Conservation (phyloP, 2,888 invertebrate species). For the Pseudeuparius sepicola region DNA sequence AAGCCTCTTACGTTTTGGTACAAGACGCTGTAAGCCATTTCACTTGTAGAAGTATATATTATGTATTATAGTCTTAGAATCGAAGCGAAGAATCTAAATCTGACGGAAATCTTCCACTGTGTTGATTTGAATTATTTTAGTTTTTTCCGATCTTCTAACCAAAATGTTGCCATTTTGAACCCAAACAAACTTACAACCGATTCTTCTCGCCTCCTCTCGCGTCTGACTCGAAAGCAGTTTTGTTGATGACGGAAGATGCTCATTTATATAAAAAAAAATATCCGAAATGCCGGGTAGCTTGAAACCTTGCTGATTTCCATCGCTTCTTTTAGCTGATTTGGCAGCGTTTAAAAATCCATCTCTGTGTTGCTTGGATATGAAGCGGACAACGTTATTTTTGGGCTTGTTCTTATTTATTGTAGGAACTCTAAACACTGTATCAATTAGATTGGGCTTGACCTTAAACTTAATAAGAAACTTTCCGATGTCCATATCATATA, state of each 20-base stretch:
- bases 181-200: constrained; percentile 15
- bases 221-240: constrained; percentile 13
- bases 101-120: constrained; percentile 10
- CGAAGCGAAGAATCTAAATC: constrained; percentile 3
- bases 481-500: too few species aligned
- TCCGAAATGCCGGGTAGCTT: constrained; percentile 13
- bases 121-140: constrained; percentile 11
- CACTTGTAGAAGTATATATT: constrained; percentile 2
- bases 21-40: constrained; percentile 11
- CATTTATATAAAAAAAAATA: constrained; percentile 14
- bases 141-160: constrained; percentile 9
- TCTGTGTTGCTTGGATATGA: constrained; percentile 13
- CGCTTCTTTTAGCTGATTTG: constrained; percentile 8
- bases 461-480: too few species aligned
- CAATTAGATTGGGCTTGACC: too few species aligned
- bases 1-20: constrained; percentile 9
- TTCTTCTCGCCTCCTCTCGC: constrained; percentile 8
- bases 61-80: neutral
- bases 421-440: constrained; percentile 13
- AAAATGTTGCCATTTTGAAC: constrained; percentile 15
- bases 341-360: constrained; percentile 12
- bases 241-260: constrained; percentile 12
- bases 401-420: too few species aligned
- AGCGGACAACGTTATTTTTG: too few species aligned
- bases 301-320: constrained; percentile 10